Conservation (phyloP, 2,113 vertebrate species). For the Microcebus murinus region DNA sequence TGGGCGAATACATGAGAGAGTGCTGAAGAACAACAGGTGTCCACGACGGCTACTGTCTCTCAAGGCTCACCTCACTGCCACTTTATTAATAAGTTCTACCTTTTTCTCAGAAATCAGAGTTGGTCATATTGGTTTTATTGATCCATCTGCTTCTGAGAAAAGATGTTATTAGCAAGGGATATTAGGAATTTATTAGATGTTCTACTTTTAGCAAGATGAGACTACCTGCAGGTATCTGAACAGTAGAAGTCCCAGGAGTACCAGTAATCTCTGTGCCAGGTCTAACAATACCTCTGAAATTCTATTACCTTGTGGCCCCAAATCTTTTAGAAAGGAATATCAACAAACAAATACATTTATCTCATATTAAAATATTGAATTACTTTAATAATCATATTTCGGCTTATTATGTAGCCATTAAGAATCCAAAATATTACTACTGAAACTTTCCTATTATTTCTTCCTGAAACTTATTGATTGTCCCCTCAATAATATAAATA, state of each 20-base stretch:
- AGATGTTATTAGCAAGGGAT: not conserved
- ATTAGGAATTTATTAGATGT: not conserved
- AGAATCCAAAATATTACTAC: not conserved
- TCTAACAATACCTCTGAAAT: not conserved
- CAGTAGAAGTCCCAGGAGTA: not conserved
- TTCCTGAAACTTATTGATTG: not conserved
- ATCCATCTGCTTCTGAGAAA: conserved; percentile 30
- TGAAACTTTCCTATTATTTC: conserved; percentile 20
- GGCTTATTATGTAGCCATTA: not conserved
- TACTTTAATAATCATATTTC: not conserved
- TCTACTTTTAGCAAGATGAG: not conserved
- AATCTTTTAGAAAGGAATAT: not conserved
- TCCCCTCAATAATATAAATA: not conserved
- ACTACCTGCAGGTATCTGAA: not conserved
- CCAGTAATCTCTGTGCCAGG: not conserved
- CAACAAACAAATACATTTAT: not conserved
- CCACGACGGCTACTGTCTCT: not conserved
- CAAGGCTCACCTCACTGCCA: not conserved
- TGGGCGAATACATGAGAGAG: not conserved
- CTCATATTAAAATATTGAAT: conserved; percentile 24
- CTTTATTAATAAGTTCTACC: not conserved
- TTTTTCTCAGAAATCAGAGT: not conserved
- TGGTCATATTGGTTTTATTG: conserved; percentile 11
- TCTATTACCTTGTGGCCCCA: not conserved
- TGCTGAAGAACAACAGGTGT: not conserved